phyloP scores from a whole-genome alignment of 2,888 invertebrate species.

The Hypselothyrea guttata region DNA sequence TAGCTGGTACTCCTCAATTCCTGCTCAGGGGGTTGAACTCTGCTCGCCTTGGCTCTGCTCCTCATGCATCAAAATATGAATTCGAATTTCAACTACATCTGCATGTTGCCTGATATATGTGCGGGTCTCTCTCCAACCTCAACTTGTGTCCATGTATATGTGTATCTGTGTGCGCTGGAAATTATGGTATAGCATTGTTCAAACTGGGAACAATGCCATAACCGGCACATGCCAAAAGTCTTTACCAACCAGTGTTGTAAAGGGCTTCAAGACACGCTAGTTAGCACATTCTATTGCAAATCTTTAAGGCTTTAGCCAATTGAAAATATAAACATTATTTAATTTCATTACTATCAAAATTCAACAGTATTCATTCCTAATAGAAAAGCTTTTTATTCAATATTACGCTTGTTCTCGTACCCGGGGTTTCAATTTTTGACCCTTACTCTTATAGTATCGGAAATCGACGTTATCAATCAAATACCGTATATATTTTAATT shows the following conservation, averaged over 20 bases:
- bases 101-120: conserved; percentile 50
- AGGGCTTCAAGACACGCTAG: conserved; percentile 1
- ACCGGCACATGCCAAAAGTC: conserved; percentile 78
- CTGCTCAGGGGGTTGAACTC: conserved; percentile 52
- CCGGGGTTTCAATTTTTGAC: no score
- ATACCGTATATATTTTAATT: no score
- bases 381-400: no score
- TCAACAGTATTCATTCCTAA: no score
- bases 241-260: conserved; percentile 33
- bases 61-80: conserved; percentile 52
- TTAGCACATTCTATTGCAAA: no score
- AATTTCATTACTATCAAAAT: no score
- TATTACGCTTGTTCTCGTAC: no score
- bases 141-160: neutral
- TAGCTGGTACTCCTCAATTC: conserved; percentile 1
- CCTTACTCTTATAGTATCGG: no score
- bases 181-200: conserved; percentile 70
- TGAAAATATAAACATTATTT: no score
- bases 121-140: conserved; percentile 23
- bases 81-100: conserved; percentile 46
- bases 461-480: no score
- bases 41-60: conserved; percentile 22
- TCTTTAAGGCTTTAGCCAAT: no score
- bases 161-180: conserved; percentile 28
- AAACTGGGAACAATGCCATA: conserved; percentile 70